Conservation (phyloP, 2,797 vertebrate species). For the Astyanax mexicanus region DNA sequence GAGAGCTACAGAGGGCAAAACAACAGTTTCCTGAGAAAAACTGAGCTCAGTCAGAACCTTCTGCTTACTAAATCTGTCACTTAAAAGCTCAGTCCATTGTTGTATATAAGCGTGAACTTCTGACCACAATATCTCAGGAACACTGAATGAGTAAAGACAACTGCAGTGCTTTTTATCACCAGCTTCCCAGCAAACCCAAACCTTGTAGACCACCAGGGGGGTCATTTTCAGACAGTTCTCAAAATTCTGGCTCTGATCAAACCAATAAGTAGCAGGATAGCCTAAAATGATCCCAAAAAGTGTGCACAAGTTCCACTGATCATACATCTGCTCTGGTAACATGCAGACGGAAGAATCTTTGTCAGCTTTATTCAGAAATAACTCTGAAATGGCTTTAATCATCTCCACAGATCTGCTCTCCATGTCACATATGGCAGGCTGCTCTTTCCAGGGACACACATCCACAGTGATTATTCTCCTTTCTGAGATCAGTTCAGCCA, state of each 20-base stretch:
- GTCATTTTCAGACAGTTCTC: conserved; percentile 89
- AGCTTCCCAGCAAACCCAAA: conserved; percentile 72
- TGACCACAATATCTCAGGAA: conserved; percentile 81
- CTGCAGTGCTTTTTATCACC: conserved; percentile 63
- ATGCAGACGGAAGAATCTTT: conserved; percentile 44
- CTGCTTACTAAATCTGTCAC: conserved; percentile 78
- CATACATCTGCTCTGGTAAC: conserved; percentile 64
- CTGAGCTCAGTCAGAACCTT: conserved; percentile 80
- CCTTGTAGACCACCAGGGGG: conserved; percentile 83
- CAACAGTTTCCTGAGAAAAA: conserved; percentile 80
- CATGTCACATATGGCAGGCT: conserved; percentile 68
- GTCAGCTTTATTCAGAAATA: conserved; percentile 63
- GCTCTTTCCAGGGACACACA: conserved; percentile 71
- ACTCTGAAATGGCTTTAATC: conserved; percentile 67
- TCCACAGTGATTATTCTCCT: conserved; percentile 75
- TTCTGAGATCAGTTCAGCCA: conserved; percentile 68
- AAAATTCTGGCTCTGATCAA: conserved; percentile 71
- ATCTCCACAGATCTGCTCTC: conserved; percentile 61
- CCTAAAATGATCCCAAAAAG: conserved; percentile 89
- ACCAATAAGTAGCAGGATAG: conserved; percentile 88
- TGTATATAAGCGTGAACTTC: conserved; percentile 69
- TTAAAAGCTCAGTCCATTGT: conserved; percentile 79
- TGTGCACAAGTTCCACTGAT: conserved; percentile 89
- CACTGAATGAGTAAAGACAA: conserved; percentile 89
- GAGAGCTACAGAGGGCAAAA: conserved; percentile 82